These are phyloP conservation scores for Cettia cetti DNA, from an alignment of 2,113 vertebrate species.

Conservation along the genomic window DNA sequence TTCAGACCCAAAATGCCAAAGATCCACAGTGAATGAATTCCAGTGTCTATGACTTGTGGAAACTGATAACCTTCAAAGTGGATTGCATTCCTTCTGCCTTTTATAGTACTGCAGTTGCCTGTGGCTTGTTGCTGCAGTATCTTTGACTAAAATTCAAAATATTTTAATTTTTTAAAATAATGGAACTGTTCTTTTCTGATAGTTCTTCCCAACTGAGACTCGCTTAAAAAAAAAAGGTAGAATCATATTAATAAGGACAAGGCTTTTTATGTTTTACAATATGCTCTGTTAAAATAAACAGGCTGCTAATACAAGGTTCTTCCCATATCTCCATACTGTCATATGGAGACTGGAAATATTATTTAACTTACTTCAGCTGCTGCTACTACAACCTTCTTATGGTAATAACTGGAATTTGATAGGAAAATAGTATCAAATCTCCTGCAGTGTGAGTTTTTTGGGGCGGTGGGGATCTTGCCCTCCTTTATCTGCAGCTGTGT, in stretches of 20 bases:
- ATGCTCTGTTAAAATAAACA: background rate
- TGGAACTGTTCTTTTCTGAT: background rate
- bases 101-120: background rate
- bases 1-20: background rate
- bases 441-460: background rate
- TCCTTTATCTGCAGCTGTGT: background rate
- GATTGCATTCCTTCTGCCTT: background rate
- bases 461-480: no score
- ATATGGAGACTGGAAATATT: background rate
- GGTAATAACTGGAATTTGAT: background rate
- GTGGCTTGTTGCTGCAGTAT: background rate
- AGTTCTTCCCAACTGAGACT: background rate
- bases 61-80: background rate
- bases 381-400: background rate
- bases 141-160: background rate
- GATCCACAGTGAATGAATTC: accelerated
- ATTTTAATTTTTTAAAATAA: background rate
- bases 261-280: background rate
- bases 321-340: background rate
- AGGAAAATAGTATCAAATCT: no score
- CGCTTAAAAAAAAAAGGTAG: background rate
- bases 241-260: background rate
- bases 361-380: background rate
- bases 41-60: background rate
- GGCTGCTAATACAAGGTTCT: background rate